phyloP scores from a whole-genome alignment of 2,888 invertebrate species.

The Ctenicera cuprea region DNA sequence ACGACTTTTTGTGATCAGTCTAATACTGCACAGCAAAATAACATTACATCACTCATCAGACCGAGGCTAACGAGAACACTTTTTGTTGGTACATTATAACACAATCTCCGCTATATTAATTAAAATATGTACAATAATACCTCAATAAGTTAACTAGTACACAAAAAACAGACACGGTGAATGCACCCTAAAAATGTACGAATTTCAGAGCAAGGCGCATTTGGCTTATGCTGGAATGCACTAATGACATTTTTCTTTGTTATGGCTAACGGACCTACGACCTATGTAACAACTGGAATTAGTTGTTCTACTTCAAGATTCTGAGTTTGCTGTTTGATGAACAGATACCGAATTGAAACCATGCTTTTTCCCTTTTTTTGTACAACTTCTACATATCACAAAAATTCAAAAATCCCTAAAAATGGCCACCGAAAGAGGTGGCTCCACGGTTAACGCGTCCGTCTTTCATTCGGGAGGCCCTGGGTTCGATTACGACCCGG shows the following conservation, averaged over 20 bases:
- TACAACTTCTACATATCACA: too few species aligned
- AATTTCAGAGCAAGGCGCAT: constrained; percentile 21
- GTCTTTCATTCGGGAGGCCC: too few species aligned
- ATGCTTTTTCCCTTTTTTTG: too few species aligned
- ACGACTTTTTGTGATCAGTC: too few species aligned
- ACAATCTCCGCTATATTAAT: constrained; percentile 5
- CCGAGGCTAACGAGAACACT: constrained; percentile 8
- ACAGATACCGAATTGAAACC: constrained; percentile 9
- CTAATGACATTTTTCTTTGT: constrained; percentile 38
- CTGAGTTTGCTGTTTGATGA: constrained; percentile 12
- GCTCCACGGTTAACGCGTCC: too few species aligned
- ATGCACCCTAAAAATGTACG: constrained; percentile 8
- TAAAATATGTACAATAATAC: background rate
- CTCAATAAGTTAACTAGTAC: background rate
- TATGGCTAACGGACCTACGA: constrained; percentile 35
- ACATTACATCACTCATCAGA: constrained; percentile 3
- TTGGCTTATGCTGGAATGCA: constrained; percentile 34
- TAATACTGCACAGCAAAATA: background rate
- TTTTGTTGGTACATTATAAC: constrained; percentile 3
- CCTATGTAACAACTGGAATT: constrained; percentile 37
- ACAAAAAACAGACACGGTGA: background rate
- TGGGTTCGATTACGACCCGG: too few species aligned
- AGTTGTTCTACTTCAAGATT: constrained; percentile 35
- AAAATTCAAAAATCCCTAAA: too few species aligned
- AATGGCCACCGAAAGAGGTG: too few species aligned